These are phyloP conservation scores for Vidua chalybeata DNA, from an alignment of 2,113 vertebrate species.

Conservation along the genomic window DNA sequence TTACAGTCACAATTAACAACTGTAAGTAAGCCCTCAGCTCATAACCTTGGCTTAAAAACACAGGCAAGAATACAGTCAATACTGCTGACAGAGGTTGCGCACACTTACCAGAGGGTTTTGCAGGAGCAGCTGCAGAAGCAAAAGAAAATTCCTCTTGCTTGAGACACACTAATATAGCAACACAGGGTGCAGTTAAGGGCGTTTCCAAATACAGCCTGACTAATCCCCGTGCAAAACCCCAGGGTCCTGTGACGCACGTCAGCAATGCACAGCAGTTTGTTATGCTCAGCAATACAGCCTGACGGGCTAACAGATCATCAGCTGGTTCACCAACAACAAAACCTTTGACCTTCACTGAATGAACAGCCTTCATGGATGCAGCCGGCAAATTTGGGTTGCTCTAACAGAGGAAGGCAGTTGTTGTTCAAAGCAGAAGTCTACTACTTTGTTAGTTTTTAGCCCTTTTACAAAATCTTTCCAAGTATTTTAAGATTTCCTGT, in stretches of 20 bases:
- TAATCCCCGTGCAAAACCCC: conserved; percentile 70
- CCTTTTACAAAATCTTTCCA: neutral
- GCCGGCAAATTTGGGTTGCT: neutral
- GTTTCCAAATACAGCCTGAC: conserved; percentile 73
- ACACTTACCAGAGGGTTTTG: conserved; percentile 74
- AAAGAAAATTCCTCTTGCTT: conserved; percentile 86
- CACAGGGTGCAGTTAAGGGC: conserved; percentile 72
- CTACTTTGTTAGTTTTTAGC: neutral
- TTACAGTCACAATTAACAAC: neutral
- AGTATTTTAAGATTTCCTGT: neutral
- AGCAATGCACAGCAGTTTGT: conserved; percentile 41
- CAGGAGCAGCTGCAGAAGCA: conserved; percentile 59
- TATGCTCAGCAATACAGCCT: conserved; percentile 40
- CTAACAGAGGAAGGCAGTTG: neutral
- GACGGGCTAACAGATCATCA: conserved; percentile 8
- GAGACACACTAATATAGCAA: conserved; percentile 84
- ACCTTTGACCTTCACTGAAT: conserved; percentile 20
- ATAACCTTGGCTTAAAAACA: neutral
- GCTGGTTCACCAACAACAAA: conserved; percentile 13
- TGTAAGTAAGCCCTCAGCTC: neutral
- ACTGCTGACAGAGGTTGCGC: neutral
- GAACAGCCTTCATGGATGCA: neutral
- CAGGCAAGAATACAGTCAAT: neutral
- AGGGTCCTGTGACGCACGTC: conserved; percentile 58
- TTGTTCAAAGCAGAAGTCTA: neutral